Evolutionary conservation across 2,888 invertebrate genomes (phyloP).

Genomic region (Ischnura elegans): DNA sequence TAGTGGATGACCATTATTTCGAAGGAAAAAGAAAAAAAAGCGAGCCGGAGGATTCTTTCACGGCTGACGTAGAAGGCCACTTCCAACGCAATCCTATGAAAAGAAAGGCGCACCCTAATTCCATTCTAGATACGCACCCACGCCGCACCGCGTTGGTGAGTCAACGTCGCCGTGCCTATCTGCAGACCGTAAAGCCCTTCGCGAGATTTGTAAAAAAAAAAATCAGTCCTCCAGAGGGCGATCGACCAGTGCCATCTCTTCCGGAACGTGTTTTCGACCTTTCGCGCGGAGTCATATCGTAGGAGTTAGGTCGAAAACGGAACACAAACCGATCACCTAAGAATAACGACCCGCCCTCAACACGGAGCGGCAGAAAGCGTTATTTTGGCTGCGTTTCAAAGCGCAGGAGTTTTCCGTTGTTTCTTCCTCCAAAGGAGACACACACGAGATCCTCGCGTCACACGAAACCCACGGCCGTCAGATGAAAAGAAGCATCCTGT

Average conservation of each 20-base stretch:
- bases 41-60: too few relatives aligned
- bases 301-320: background rate
- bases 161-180: background rate
- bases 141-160: background rate
- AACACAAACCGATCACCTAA: background rate
- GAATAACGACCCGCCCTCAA: conserved; percentile 11
- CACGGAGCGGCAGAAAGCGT: background rate
- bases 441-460: background rate
- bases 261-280: background rate
- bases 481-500: background rate
- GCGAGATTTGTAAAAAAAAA: too few relatives aligned
- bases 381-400: conserved; percentile 19
- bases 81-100: too few relatives aligned
- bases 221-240: background rate
- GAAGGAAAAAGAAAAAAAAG: too few relatives aligned
- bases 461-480: background rate
- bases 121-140: background rate
- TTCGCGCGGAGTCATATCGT: background rate
- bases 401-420: background rate
- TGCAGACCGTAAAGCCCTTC: background rate
- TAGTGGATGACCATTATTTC: too few relatives aligned
- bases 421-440: background rate
- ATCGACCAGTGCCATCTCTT: background rate
- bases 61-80: background rate
- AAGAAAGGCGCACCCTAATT: background rate